These are phyloP conservation scores for Dione vanillae DNA, from an alignment of 2,888 invertebrate genomes.

Conservation along the genomic window DNA sequence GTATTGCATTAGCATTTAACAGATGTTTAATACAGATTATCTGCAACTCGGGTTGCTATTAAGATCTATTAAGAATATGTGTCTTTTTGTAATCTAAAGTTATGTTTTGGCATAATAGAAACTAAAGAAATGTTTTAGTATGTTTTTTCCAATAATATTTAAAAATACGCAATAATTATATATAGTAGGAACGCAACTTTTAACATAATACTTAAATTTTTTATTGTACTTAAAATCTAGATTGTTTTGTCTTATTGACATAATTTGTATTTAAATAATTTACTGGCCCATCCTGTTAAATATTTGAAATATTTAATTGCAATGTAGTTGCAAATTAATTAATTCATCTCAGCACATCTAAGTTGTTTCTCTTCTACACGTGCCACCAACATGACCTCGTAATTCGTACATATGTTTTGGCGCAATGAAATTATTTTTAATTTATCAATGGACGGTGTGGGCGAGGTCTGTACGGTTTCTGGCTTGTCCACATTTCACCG, in stretches of 20 bases:
- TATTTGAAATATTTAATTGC: background rate
- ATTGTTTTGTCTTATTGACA: background rate
- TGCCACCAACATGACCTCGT: conserved; percentile 9
- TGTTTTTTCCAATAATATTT: background rate
- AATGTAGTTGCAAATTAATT: background rate
- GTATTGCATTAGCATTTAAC: conserved; percentile 20
- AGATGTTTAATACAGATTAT: conserved; percentile 11
- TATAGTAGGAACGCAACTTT: background rate
- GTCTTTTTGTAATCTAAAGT: background rate
- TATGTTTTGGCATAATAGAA: too few relatives aligned
- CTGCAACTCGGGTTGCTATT: background rate
- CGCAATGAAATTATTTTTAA: conserved; percentile 38
- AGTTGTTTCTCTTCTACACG: conserved; percentile 8
- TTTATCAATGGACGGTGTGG: conserved; percentile 44
- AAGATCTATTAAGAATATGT: background rate
- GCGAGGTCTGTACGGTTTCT: conserved; percentile 44
- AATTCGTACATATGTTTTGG: conserved; percentile 26
- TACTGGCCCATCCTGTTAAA: too few relatives aligned
- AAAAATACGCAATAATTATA: background rate
- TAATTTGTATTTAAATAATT: too few relatives aligned
- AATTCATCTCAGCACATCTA: background rate
- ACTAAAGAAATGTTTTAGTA: background rate
- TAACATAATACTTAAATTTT: too few relatives aligned
- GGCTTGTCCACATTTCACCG: conserved; percentile 47
- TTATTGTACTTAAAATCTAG: background rate